Conservation (phyloP, 1,140 invertebrate genomes). For the Glossosoma conforme region DNA sequence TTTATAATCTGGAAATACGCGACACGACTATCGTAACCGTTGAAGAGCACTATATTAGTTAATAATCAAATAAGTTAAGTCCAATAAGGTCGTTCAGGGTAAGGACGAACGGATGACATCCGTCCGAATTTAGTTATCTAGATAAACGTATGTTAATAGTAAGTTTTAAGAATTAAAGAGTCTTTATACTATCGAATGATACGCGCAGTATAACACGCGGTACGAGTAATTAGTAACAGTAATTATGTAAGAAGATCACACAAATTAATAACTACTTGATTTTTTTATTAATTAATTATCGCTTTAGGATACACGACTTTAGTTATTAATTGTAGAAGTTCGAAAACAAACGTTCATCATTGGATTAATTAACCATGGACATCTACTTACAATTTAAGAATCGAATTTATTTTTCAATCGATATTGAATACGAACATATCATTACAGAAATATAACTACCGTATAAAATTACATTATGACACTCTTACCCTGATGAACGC, state of each 20-base stretch:
- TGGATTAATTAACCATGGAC: slow-evolving; percentile 26
- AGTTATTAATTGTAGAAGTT: slow-evolving; percentile 22
- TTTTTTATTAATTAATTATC: slow-evolving; percentile 28
- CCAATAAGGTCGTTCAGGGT: slow-evolving; percentile 2
- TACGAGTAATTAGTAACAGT: neutral
- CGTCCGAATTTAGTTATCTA: neutral
- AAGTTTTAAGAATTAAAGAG: slow-evolving; percentile 1
- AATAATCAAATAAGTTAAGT: too few species aligned
- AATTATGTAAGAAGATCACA: slow-evolving; percentile 13
- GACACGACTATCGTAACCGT: too few species aligned
- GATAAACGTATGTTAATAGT: neutral
- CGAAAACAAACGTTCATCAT: slow-evolving; percentile 21
- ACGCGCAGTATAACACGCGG: neutral
- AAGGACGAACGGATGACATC: neutral
- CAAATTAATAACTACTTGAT: slow-evolving; percentile 21
- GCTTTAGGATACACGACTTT: slow-evolving; percentile 32
- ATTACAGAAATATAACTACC: slow-evolving; percentile 3
- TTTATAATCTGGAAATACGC: too few species aligned
- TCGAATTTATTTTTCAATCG: slow-evolving; percentile 43
- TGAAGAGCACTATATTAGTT: too few species aligned
- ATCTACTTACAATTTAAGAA: slow-evolving; percentile 42
- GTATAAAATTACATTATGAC: slow-evolving; percentile 38
- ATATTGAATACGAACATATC: slow-evolving; percentile 7
- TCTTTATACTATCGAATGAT: neutral
- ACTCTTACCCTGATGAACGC: slow-evolving; percentile 54